Conservation (phyloP, 2,797 vertebrate genomes). For the Streptopelia turtur region DNA sequence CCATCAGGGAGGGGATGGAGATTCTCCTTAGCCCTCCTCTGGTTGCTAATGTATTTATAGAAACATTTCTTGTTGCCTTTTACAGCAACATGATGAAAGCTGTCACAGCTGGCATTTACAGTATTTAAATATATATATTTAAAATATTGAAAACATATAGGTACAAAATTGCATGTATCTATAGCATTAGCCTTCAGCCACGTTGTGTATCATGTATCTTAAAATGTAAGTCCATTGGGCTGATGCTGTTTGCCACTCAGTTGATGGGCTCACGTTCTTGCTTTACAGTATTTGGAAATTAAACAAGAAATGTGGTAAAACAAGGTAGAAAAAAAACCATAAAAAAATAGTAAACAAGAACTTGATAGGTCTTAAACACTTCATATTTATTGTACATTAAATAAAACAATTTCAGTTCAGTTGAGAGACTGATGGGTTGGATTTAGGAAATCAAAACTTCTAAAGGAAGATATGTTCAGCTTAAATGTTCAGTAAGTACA, state of each 20-base stretch:
- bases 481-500: constrained; percentile 39
- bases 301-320: neutral
- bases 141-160: neutral
- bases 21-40: too few relatives aligned
- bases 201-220: neutral
- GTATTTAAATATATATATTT: neutral
- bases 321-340: neutral
- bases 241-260: neutral
- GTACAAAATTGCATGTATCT: neutral
- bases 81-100: neutral
- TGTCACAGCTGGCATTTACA: rapidly evolving
- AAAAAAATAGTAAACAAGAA: neutral
- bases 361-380: constrained; percentile 44
- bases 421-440: neutral
- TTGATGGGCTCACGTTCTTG: neutral
- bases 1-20: too few relatives aligned
- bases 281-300: neutral
- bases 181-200: neutral
- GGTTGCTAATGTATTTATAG: too few relatives aligned
- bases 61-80: too few relatives aligned
- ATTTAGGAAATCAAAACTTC: constrained; percentile 38
- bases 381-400: constrained; percentile 72
- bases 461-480: constrained; percentile 49
- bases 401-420: constrained; percentile 44
- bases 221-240: neutral